These are phyloP conservation scores for Aulostomus chinensis DNA, from an alignment of 2,797 vertebrate species.

Conservation along the genomic window DNA sequence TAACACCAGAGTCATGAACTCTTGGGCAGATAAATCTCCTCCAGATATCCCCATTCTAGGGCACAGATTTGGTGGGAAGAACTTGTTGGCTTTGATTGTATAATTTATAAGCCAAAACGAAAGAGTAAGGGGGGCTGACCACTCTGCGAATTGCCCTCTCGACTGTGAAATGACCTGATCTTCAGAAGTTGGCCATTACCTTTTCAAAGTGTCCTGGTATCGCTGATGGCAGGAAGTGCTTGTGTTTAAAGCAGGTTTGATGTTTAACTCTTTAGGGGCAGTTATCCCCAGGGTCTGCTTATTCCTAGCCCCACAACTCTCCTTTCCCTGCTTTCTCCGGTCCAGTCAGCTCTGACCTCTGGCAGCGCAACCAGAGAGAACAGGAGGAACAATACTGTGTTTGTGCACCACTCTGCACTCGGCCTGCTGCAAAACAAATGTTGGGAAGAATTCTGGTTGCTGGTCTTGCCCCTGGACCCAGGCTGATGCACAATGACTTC, in stretches of 20 bases:
- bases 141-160: slow-evolving; percentile 37
- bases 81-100: slow-evolving; percentile 39
- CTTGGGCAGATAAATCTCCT: slow-evolving; percentile 47
- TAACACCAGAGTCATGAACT: slow-evolving; percentile 60
- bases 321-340: slow-evolving; percentile 28
- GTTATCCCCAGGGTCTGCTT: slow-evolving; percentile 47
- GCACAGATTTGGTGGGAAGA: slow-evolving; percentile 44
- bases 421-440: slow-evolving; percentile 79
- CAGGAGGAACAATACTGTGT: slow-evolving; percentile 70
- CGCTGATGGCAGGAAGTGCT: slow-evolving; percentile 47
- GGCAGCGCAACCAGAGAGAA: slow-evolving; percentile 53
- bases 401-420: slow-evolving; percentile 70
- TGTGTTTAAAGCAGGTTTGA: slow-evolving; percentile 63
- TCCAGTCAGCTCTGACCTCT: slow-evolving; percentile 59
- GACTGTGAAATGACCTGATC: slow-evolving; percentile 54
- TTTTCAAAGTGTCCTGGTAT: slow-evolving; percentile 44
- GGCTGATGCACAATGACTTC: slow-evolving; percentile 67
- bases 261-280: slow-evolving; percentile 69
- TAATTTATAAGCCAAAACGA: slow-evolving; percentile 39
- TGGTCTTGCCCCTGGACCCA: slow-evolving; percentile 60
- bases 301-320: slow-evolving; percentile 20
- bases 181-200: slow-evolving; percentile 54
- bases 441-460: slow-evolving; percentile 74
- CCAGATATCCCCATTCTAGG: slow-evolving; percentile 42
- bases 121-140: slow-evolving; percentile 1